Conservation (phyloP, 2,888 invertebrate genomes). For the Pristionchus mayeri region DNA sequence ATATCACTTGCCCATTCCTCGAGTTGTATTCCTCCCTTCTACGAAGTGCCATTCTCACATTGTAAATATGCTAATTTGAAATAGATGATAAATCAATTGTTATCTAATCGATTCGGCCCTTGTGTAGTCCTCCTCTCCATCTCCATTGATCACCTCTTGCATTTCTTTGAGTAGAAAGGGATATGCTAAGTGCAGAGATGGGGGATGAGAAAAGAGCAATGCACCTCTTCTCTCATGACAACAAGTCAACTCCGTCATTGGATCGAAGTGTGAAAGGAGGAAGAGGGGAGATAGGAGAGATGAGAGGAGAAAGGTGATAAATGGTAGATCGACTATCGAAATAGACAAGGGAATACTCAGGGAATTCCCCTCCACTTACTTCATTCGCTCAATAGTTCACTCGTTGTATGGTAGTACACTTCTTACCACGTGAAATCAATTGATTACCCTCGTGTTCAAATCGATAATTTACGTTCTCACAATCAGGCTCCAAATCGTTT, state of each 20-base stretch:
- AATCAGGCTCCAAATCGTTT: not conserved
- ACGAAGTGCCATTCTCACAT: not conserved
- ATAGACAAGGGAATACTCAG: not conserved
- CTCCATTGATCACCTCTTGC: too few relatives aligned
- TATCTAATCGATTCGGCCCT: too few relatives aligned
- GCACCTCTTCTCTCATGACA: conserved; percentile 18
- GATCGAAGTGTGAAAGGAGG: conserved; percentile 19
- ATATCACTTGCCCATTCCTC: not conserved
- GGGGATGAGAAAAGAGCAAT: too few relatives aligned
- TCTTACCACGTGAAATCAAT: not conserved
- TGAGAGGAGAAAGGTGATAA: conserved; percentile 18
- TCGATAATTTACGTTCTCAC: not conserved
- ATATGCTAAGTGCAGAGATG: not conserved
- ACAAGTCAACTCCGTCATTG: conserved; percentile 16
- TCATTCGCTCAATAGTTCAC: not conserved
- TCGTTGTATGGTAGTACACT: not conserved
- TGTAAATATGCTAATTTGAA: not conserved
- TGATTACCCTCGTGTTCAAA: not conserved
- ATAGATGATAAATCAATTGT: not conserved
- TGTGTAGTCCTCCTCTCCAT: too few relatives aligned
- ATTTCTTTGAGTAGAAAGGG: too few relatives aligned
- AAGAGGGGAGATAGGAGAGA: conserved; percentile 2
- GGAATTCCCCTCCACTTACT: not conserved
- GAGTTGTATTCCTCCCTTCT: not conserved
- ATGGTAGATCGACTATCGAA: conserved; percentile 40